Base-by-base conservation (phyloP, 2,797 vertebrate species). In the Leucoraja ocellata region DNA sequence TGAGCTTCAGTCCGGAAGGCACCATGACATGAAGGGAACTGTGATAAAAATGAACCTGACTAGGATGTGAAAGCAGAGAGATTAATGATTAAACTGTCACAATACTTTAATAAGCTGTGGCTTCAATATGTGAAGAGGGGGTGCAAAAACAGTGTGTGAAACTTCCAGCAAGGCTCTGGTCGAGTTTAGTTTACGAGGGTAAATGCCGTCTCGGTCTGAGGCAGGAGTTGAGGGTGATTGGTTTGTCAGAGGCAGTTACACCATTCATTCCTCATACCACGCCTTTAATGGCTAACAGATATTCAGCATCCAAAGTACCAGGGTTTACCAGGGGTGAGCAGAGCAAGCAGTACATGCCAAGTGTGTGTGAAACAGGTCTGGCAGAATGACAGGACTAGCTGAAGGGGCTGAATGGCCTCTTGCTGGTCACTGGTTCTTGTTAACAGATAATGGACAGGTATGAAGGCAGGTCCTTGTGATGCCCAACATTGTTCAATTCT, bases 21-120 rank as follows among this genome's bases (percentile, higher is more conserved):
- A 94, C 95, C 94, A 95, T 96, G 96, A 95, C 96, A 95, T 95
- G 95, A 96, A 96, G 95, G 95, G 95, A 96, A 96, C 96, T 95
- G 95, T 96, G 96, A 97, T 97, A 97, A 97, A 97, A 95, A 94
- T 95, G 96, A 96, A 96, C 28, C 93, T 96, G 96, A 95, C 95
- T 95, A 95, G 96, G 95, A 96, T 95, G 95, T 96, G 94, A 0
- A 93, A 14, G 14, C 58, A 4, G 95, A 94, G 95, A 96, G 96
- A 96, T 96, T 96, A 95, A 97, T 96, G 96, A 96, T 95, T 95
- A 95, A 94, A 96, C 96, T 96, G 95, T 96, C 90, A 76, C 68
- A 92, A 76, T 92, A 54, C 25, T 39, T 92, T 92, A 92, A 92
- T 92, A 92, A 92, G 90, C 18, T 92, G 90, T 92, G 90, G 90